Conservation (phyloP, 2,888 invertebrate species). For the Orchesellides sinensis region DNA sequence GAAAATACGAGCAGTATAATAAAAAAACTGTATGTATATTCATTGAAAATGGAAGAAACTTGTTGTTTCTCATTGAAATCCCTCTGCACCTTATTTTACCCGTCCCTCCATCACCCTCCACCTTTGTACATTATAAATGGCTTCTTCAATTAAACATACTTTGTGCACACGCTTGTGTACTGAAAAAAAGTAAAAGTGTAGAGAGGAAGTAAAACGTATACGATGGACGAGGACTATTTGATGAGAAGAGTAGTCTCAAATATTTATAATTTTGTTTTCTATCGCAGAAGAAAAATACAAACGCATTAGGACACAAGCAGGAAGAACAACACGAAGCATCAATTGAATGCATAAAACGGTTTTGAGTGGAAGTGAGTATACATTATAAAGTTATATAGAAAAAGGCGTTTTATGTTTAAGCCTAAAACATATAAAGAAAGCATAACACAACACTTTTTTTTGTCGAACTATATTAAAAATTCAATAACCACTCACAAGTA, state of each 20-base stretch:
- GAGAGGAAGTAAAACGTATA: background rate
- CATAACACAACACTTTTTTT: background rate
- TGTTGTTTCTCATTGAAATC: too few relatives aligned
- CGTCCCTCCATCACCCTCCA: background rate
- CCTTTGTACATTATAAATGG: background rate
- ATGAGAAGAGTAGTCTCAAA: slow-evolving; percentile 26
- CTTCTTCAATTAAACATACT: background rate
- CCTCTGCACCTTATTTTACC: too few relatives aligned
- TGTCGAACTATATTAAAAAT: slow-evolving; percentile 37
- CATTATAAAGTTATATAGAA: background rate
- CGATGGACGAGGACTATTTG: too few relatives aligned
- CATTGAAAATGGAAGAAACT: too few relatives aligned
- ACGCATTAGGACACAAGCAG: background rate
- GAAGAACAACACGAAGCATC: background rate
- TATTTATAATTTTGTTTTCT: slow-evolving; percentile 41
- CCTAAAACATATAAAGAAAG: background rate
- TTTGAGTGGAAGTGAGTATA: background rate
- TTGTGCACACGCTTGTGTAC: background rate
- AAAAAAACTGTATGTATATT: too few relatives aligned
- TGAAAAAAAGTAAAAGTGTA: background rate
- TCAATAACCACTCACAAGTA: slow-evolving; percentile 44
- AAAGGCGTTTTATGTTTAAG: background rate
- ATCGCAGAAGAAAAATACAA: slow-evolving; percentile 7
- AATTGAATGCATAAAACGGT: background rate
- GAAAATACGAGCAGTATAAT: too few relatives aligned